These are phyloP conservation scores for Stenchaetothrips biformis DNA, from an alignment of 2,888 invertebrate species.

Conservation along the genomic window DNA sequence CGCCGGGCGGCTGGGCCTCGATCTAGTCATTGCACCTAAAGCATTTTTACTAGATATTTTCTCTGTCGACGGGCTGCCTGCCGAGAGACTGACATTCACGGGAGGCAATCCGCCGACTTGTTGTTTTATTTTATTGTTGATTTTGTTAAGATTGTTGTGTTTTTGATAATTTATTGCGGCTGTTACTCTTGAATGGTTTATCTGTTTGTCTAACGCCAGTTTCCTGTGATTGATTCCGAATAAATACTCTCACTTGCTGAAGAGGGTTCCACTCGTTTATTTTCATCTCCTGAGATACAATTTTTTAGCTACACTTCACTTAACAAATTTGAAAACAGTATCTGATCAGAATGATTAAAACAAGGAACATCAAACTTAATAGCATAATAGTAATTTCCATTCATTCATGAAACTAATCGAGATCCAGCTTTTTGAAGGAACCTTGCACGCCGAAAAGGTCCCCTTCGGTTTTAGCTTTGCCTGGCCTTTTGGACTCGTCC, in stretches of 20 bases:
- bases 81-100: not conserved
- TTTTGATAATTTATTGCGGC: constrained; percentile 10
- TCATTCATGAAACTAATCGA: not conserved
- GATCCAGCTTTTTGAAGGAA: constrained; percentile 2
- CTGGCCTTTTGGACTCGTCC: not conserved
- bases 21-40: constrained; percentile 4
- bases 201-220: too few relatives aligned
- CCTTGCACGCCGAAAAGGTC: constrained; percentile 1
- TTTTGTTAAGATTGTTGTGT: constrained; percentile 11
- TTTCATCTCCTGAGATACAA: not conserved
- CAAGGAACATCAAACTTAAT: not conserved
- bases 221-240: too few relatives aligned
- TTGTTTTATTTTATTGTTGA: not conserved
- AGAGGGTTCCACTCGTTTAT: not conserved
- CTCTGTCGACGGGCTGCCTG: not conserved
- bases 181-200: too few relatives aligned
- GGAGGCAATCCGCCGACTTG: not conserved
- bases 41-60: constrained; percentile 19
- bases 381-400: not conserved
- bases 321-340: not conserved
- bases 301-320: not conserved
- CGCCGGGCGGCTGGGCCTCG: not conserved
- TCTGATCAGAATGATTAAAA: not conserved
- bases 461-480: not conserved
- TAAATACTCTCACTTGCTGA: not conserved